Conservation (phyloP, 2,888 invertebrate genomes). For the Catocala nupta region DNA sequence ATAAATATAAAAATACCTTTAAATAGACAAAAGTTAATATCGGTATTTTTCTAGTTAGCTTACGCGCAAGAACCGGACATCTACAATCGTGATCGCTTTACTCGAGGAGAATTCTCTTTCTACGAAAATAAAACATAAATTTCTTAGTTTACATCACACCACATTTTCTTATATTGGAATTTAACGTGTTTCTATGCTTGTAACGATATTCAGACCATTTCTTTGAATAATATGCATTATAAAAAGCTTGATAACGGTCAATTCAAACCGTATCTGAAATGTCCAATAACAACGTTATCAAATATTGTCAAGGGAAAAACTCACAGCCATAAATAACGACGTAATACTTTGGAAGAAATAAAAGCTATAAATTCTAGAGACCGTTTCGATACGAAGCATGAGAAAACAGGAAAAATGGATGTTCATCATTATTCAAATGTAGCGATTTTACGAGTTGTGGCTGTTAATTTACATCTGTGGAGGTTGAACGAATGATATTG, state of each 20-base stretch:
- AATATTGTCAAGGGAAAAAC: constrained; percentile 30
- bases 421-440: constrained; percentile 51
- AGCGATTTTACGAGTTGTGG: constrained; percentile 3
- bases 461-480: constrained; percentile 15
- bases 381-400: constrained; percentile 31
- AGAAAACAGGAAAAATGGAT: constrained; percentile 44
- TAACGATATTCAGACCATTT: constrained; percentile 4
- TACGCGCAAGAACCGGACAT: no score
- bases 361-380: constrained; percentile 39
- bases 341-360: constrained; percentile 43
- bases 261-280: constrained; percentile 21
- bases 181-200: background rate
- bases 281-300: constrained; percentile 33
- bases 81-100: no score
- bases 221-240: constrained; percentile 18
- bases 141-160: background rate
- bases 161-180: background rate
- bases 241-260: constrained; percentile 22
- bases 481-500: constrained; percentile 22
- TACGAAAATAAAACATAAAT: background rate
- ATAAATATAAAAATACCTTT: no score
- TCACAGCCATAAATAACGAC: constrained; percentile 37
- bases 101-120: background rate
- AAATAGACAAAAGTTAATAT: no score
- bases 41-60: no score